phyloP scores from a whole-genome alignment of 2,113 vertebrate species.

The Verasper variegatus region DNA sequence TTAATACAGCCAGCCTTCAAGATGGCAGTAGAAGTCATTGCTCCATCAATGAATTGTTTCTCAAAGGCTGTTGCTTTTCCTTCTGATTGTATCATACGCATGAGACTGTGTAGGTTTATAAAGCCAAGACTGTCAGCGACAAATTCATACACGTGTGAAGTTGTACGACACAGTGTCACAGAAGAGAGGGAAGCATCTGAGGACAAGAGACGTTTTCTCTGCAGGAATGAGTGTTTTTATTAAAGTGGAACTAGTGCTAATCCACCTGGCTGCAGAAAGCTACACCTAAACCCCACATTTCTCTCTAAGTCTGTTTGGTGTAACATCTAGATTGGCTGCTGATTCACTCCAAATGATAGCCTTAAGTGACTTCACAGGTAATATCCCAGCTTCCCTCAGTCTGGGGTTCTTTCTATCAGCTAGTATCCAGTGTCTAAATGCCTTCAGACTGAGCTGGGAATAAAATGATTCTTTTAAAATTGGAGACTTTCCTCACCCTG shows the following conservation, averaged over 20 bases:
- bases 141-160: constrained; percentile 12
- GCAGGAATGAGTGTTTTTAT: constrained; percentile 62
- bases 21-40: constrained; percentile 19
- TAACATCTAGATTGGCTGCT: constrained; percentile 11
- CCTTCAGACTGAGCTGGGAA: constrained; percentile 47
- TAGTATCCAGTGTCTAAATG: constrained; percentile 28
- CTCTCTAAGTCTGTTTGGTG: constrained; percentile 4
- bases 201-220: constrained; percentile 27
- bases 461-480: constrained; percentile 65
- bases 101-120: no score
- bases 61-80: not conserved
- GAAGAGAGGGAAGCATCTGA: not conserved
- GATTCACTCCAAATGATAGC: constrained; percentile 21
- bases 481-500: constrained; percentile 51
- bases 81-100: not conserved
- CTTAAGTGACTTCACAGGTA: constrained; percentile 26
- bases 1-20: constrained; percentile 30
- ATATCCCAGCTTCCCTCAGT: constrained; percentile 13
- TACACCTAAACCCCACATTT: constrained; percentile 23
- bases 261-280: constrained; percentile 45
- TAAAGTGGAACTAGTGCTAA: constrained; percentile 54
- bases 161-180: constrained; percentile 15
- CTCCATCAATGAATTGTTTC: not conserved
- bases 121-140: not conserved
- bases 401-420: constrained; percentile 19